Conservation (phyloP, 2,888 invertebrate species). For the Dryococelus australis region DNA sequence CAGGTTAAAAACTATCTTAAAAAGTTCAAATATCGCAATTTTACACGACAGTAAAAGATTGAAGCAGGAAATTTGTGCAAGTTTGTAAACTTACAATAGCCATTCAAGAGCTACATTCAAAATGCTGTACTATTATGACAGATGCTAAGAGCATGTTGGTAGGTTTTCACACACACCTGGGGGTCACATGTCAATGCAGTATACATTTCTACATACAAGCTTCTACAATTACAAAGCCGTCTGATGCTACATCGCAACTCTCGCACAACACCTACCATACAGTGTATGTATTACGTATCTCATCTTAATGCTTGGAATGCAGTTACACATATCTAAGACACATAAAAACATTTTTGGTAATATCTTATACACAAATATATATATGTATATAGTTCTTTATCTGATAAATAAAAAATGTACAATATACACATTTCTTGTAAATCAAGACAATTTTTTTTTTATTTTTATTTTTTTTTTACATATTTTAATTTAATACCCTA, state of each 20-base stretch:
- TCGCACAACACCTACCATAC: background rate
- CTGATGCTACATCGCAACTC: background rate
- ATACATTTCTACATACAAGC: background rate
- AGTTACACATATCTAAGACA: slow-evolving; percentile 4
- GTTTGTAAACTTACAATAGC: too few species aligned
- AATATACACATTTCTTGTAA: slow-evolving; percentile 6
- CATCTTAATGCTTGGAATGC: slow-evolving; percentile 2
- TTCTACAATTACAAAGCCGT: background rate
- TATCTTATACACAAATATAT: slow-evolving; percentile 16
- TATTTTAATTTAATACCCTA: slow-evolving; percentile 4
- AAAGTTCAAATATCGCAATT: too few species aligned
- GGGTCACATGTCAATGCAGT: background rate
- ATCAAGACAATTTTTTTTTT: background rate
- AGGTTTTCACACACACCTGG: too few species aligned
- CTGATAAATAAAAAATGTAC: background rate
- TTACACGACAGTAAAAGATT: too few species aligned
- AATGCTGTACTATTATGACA: too few species aligned
- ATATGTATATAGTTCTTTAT: background rate
- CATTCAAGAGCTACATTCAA: too few species aligned
- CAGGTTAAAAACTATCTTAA: too few species aligned
- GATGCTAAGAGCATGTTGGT: too few species aligned
- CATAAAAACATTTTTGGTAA: background rate
- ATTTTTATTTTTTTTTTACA: background rate
- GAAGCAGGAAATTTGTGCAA: too few species aligned
- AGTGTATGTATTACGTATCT: background rate